Evolutionary conservation across 1,140 invertebrate species (phyloP).

Genomic region (Sinonovacula constricta): DNA sequence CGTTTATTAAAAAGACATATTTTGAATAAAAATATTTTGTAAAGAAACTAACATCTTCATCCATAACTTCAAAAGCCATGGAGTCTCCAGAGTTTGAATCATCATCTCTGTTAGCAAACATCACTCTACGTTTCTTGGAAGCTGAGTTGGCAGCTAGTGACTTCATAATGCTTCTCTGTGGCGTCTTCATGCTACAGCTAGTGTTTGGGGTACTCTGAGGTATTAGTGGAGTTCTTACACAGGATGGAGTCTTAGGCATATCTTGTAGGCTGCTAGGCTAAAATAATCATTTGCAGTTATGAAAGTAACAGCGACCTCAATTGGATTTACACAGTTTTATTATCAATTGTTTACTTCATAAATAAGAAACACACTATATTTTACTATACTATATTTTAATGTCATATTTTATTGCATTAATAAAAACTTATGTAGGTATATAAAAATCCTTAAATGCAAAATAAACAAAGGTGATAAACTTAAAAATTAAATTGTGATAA

Average conservation of each 20-base stretch:
- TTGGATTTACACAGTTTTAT: not conserved
- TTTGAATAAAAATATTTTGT: not conserved
- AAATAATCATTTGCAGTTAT: slow-evolving; percentile 12
- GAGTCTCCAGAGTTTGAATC: slow-evolving; percentile 55
- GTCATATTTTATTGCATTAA: not conserved
- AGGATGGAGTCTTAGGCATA: slow-evolving; percentile 3
- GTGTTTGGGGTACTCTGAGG: too few relatives aligned
- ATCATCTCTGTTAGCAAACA: slow-evolving; percentile 54
- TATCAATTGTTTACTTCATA: not conserved
- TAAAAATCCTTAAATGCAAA: too few relatives aligned
- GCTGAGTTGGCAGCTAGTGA: slow-evolving; percentile 38
- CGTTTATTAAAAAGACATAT: too few relatives aligned
- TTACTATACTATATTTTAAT: not conserved
- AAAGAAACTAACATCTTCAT: slow-evolving; percentile 53
- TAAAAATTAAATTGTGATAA: too few relatives aligned
- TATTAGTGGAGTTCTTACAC: too few relatives aligned
- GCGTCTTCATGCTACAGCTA: slow-evolving; percentile 59
- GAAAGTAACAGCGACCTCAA: not conserved
- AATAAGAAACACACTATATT: too few relatives aligned
- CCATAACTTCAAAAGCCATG: slow-evolving; percentile 59
- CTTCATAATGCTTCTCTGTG: slow-evolving; percentile 60
- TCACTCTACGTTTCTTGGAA: slow-evolving; percentile 58
- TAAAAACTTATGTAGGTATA: not conserved
- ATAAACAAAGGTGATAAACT: too few relatives aligned
- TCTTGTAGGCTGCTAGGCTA: not conserved